Conservation (phyloP, 2,797 vertebrate species). For the Epinephelus malabaricus region DNA sequence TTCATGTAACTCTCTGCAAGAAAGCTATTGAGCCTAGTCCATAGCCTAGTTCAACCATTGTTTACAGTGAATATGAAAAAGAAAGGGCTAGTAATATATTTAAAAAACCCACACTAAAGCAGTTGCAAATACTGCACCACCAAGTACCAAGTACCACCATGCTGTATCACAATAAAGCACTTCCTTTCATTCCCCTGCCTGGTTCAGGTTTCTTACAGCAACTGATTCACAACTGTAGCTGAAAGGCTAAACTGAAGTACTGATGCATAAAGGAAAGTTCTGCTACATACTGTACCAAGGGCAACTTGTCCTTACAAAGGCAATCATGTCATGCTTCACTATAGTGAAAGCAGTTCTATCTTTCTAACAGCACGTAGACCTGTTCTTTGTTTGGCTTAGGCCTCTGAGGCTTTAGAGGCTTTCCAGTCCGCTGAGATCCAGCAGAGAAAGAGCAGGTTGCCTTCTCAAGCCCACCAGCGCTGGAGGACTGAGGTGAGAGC, state of each 20-base stretch:
- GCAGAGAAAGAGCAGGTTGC: slow-evolving; percentile 55
- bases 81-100: neutral
- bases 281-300: neutral
- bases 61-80: slow-evolving; percentile 1
- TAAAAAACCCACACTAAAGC: neutral
- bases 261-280: neutral
- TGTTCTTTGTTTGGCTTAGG: slow-evolving; percentile 48
- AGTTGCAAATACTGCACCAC: neutral
- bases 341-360: slow-evolving; percentile 20
- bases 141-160: neutral
- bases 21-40: neutral
- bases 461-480: neutral
- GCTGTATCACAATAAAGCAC: neutral
- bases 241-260: neutral
- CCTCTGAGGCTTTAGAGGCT: slow-evolving; percentile 45
- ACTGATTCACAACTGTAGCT: neutral
- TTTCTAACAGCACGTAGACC: slow-evolving; percentile 39
- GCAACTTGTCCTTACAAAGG: slow-evolving; percentile 34
- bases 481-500: slow-evolving; percentile 37
- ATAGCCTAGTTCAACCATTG: neutral
- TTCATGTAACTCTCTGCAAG: neutral
- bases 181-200: neutral
- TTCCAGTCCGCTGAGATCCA: slow-evolving; percentile 46
- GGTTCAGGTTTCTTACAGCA: neutral
- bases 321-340: slow-evolving; percentile 20